Base-by-base conservation (phyloP, 1,140 invertebrate species). In the Rhizoglyphus robini region DNA sequence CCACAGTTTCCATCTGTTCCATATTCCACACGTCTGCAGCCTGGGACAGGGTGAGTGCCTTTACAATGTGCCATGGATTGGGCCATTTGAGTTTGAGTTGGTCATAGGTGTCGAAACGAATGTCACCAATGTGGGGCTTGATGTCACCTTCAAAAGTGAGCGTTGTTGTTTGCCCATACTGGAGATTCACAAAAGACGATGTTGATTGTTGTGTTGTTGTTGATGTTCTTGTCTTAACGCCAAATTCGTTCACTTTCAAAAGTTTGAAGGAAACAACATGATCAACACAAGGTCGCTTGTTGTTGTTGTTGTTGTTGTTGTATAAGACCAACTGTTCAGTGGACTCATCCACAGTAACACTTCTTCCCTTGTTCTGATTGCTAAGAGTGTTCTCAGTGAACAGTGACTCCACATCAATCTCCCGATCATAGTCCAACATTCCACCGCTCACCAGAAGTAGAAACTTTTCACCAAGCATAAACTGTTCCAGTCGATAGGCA, bases 1-100 rank as follows among this genome's bases (percentile, higher is more conserved):
- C 91, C 20, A 95, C 78, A 0, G 86, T 87, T 76, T 95, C 90
- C 3, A 86, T 74, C 3, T 88, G 77, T 74, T 95, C 90, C 67
- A 90, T 78, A 73, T 90, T 84, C 58, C 90, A 84, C 4, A 83
- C 83, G 73, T 96, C 90, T 66, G 83, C 79, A 0, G 84, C 82
- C 51, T 81, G 75, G 54, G n/a, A 11, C 4, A 64, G 4, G 3
- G 63, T 64, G 25, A 64, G 32, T 31, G 46, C 63, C 4, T 64
- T 49, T 15, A 32, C 13, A 3, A 60, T 32, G 15, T 60, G 25
- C 58, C 58, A 60, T 34, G 58, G 58, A 46, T 60, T 60, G n/a
- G 58, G 58, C 23, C n/a, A 46, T n/a, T n/a, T n/a, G n/a, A n/a
- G n/a, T n/a, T 46, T n/a, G n/a, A n/a, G n/a, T n/a, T n/a, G n/a